phyloP scores from a whole-genome alignment of 2,888 invertebrate genomes.

The Stegophylla sp. region DNA sequence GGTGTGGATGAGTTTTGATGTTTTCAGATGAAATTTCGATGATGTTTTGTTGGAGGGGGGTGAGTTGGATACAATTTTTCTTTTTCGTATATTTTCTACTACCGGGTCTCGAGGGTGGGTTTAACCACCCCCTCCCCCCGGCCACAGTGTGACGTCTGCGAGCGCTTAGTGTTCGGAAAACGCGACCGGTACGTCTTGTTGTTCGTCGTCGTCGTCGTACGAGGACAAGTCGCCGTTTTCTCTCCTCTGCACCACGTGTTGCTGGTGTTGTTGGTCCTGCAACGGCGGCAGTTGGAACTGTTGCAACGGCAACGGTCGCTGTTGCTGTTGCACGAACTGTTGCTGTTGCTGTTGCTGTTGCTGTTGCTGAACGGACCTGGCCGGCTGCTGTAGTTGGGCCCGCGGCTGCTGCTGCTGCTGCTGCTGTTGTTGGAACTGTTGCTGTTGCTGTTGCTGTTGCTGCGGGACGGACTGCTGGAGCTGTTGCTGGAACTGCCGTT shows the following conservation, averaged over 20 bases:
- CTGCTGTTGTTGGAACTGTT: constrained; percentile 50
- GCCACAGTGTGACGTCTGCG: too few relatives aligned
- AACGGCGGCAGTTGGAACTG: constrained; percentile 59
- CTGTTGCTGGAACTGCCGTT: constrained; percentile 59
- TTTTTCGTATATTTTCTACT: too few relatives aligned
- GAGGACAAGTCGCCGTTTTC: constrained; percentile 31
- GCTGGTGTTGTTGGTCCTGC: constrained; percentile 58
- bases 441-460: constrained; percentile 60
- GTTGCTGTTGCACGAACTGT: constrained; percentile 60
- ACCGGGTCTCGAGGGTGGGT: too few relatives aligned
- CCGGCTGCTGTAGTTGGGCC: constrained; percentile 59
- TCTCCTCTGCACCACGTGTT: constrained; percentile 55
- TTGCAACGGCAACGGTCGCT: constrained; percentile 59
- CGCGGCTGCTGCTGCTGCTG: constrained; percentile 59
- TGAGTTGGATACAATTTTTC: too few relatives aligned
- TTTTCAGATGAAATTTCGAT: too few relatives aligned
- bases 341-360: constrained; percentile 60
- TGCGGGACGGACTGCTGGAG: constrained; percentile 48
- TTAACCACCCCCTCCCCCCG: too few relatives aligned
- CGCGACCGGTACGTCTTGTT: background rate
- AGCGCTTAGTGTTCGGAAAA: constrained; percentile 31
- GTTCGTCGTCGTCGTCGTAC: constrained; percentile 3
- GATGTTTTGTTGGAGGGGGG: too few relatives aligned
- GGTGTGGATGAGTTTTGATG: too few relatives aligned
- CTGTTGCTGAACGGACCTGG: constrained; percentile 40